A percentile compares a stretch with the other conserved stretches of the same genome.
These are phyloP conservation scores for Megaleporinus macrocephalus DNA, from an alignment of 2,113 vertebrate species.

Conservation along the genomic window DNA sequence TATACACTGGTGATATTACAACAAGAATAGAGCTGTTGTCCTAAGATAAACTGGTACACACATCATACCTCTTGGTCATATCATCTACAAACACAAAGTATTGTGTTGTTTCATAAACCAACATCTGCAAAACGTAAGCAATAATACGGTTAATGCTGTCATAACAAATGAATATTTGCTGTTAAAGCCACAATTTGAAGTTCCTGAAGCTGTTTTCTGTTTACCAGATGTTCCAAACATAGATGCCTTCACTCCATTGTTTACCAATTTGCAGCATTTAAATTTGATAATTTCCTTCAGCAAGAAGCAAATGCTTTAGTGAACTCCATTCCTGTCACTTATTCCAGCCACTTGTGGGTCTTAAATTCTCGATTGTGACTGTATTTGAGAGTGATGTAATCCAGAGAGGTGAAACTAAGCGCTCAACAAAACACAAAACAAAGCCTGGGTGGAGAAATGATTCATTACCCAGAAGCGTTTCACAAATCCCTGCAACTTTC, in stretches of 20 bases:
- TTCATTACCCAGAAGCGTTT: background rate
- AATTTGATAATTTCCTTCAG: slow-evolving; percentile 26
- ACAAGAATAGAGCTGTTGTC: background rate
- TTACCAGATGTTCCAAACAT: background rate
- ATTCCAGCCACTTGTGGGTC: slow-evolving; percentile 12
- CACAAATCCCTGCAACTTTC: background rate
- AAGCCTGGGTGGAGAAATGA: background rate
- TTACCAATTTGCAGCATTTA: too few species aligned
- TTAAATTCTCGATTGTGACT: slow-evolving; percentile 18
- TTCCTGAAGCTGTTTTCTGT: background rate
- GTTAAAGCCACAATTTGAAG: too few species aligned
- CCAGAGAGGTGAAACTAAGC: slow-evolving; percentile 1
- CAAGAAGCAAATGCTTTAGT: slow-evolving; percentile 9
- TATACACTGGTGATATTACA: background rate
- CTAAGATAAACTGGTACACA: background rate
- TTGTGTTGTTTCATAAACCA: too few species aligned
- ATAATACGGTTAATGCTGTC: background rate
- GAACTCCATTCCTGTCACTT: slow-evolving; percentile 11
- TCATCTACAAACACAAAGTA: background rate
- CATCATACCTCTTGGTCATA: background rate
- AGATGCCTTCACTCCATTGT: background rate
- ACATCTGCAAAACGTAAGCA: background rate
- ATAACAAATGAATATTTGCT: too few species aligned
- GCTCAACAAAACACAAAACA: slow-evolving; percentile 4
- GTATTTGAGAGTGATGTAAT: slow-evolving; percentile 24